Conservation (phyloP, 2,888 invertebrate genomes). For the Scaeva pyrastri region DNA sequence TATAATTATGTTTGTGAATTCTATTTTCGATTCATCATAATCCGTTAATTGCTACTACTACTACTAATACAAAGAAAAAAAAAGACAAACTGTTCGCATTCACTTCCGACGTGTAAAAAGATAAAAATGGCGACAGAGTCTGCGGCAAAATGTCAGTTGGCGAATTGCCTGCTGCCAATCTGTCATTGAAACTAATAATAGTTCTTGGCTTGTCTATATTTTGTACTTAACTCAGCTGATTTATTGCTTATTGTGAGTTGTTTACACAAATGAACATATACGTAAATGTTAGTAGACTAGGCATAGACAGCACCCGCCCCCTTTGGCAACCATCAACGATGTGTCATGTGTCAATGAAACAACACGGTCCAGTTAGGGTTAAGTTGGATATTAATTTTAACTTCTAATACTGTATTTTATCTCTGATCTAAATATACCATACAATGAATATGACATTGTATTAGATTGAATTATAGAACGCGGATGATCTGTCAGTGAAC, state of each 20-base stretch:
- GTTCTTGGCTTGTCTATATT: conserved; percentile 53
- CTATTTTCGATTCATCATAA: conserved; percentile 61
- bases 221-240: conserved; percentile 41
- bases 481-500: no score
- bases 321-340: no score
- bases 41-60: conserved; percentile 8
- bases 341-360: no score
- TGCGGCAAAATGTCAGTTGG: conserved; percentile 67
- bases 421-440: no score
- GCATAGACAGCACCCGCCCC: not conserved
- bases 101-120: conserved; percentile 64
- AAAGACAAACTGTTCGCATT: not conserved
- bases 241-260: not conserved
- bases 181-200: conserved; percentile 73
- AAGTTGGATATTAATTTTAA: no score
- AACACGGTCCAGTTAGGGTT: no score
- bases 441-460: no score
- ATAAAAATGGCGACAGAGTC: conserved; percentile 48
- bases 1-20: conserved; percentile 42
- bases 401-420: no score
- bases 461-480: no score
- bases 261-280: not conserved
- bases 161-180: conserved; percentile 57
- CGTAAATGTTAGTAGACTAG: not conserved
- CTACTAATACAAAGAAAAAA: not conserved